phyloP scores from a whole-genome alignment of 1,140 invertebrate species.

The Ostrea denselamellosa region DNA sequence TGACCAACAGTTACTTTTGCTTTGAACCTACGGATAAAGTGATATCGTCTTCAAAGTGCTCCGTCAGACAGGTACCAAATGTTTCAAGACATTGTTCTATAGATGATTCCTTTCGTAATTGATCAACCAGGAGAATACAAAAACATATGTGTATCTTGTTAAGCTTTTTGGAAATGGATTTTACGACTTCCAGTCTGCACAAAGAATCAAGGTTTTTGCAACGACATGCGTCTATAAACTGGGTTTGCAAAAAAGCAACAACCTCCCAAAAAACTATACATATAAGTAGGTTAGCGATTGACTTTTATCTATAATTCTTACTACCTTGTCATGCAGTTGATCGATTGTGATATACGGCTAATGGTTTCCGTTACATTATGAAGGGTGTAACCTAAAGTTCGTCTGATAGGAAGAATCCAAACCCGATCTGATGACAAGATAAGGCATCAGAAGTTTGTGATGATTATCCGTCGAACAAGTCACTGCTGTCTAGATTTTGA shows the following conservation, averaged over 20 bases:
- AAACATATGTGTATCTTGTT: too few relatives aligned
- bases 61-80: too few relatives aligned
- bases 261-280: background rate
- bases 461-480: background rate
- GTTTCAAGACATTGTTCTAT: too few relatives aligned
- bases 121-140: too few relatives aligned
- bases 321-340: background rate
- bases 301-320: background rate
- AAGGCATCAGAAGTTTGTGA: background rate
- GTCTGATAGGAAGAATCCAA: background rate
- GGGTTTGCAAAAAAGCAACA: background rate
- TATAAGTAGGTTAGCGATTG: background rate
- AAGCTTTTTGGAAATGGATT: background rate
- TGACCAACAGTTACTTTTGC: too few relatives aligned
- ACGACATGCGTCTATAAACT: background rate
- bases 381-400: conserved; percentile 3
- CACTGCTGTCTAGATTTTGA: background rate
- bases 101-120: too few relatives aligned
- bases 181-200: background rate
- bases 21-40: too few relatives aligned
- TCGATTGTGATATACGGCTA: conserved; percentile 10
- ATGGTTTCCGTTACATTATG: conserved; percentile 19
- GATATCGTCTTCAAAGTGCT: too few relatives aligned
- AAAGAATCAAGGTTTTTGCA: background rate
- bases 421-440: conserved; percentile 21